Base-by-base conservation (phyloP, 2,113 vertebrate genomes). In the Morone saxatilis region DNA sequence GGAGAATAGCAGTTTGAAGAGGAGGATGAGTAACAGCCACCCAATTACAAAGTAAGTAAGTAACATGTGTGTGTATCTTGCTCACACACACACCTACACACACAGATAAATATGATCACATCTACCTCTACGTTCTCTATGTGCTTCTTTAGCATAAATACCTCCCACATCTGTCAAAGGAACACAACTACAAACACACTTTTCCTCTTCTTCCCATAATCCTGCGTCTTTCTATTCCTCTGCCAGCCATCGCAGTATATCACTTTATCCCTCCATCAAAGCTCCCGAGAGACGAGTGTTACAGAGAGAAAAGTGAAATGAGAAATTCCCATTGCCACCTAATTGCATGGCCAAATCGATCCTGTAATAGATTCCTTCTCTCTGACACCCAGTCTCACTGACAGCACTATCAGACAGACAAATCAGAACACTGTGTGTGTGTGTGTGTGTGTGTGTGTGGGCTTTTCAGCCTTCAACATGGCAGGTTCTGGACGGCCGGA, bases 301-400 rank as follows among this genome's bases (percentile, higher is more conserved):
- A 89, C 77, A 78, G 47, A 90, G 88, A 86, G 81, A 93, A 94
- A 84, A 92, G 75, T 77, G 89, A 90, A 89, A 94, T 92, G 69
- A 94, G 76, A 93, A 87, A 87, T 92, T 92, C 83, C 81, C 75
- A 71, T 76, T 71, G 77, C 86, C 76, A 89, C 80, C 89, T 94
- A 92, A 93, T 93, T 93, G 89, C 90, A 82, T 54, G 77, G 72
- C 71, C 87, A 90, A 94, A 94, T 95, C 93, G 92, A 95, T 95
- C 91, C 76, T 57, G 73, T 92, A 93, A 95, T 53, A 90, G 88
- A 94, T 84, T 88, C 81, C 84, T 76, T 93, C 91, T 92, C 59
- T 83, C 56, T 16, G 92, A 89, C 91, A 91, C 83, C 45, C 71
- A 87, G 85, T 86, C 71, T 92, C 88, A 89, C 80, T 89, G 90